Conservation (phyloP, 2,888 invertebrate genomes). For the Sylvicola cinctus region DNA sequence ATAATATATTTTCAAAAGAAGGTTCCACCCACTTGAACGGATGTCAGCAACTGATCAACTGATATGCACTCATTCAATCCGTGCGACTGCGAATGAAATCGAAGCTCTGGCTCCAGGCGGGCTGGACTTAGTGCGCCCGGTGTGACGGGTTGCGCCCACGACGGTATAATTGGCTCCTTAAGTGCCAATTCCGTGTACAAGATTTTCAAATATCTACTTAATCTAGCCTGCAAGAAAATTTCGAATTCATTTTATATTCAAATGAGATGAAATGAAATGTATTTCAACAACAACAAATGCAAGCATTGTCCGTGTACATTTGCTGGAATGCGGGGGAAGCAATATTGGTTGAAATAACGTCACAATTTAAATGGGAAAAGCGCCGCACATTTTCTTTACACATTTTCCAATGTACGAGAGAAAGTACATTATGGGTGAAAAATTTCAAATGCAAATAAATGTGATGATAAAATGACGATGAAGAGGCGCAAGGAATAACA, state of each 20-base stretch:
- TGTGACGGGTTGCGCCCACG: slow-evolving; percentile 28
- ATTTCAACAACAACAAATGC: not conserved
- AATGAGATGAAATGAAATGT: not conserved
- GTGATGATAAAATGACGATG: too few relatives aligned
- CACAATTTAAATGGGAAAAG: too few relatives aligned
- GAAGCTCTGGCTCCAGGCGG: slow-evolving; percentile 28
- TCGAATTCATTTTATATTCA: slow-evolving; percentile 1
- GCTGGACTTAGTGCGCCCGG: slow-evolving; percentile 29
- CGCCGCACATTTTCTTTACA: too few relatives aligned
- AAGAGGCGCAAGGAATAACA: too few relatives aligned
- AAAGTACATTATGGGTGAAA: too few relatives aligned
- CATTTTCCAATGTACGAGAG: too few relatives aligned
- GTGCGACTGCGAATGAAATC: slow-evolving; percentile 19
- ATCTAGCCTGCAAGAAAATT: slow-evolving; percentile 12
- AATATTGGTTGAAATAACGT: too few relatives aligned
- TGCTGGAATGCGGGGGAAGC: too few relatives aligned
- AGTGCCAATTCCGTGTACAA: slow-evolving; percentile 28
- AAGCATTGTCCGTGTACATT: too few relatives aligned
- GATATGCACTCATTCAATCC: slow-evolving; percentile 17
- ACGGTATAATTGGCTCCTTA: slow-evolving; percentile 26
- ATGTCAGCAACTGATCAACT: slow-evolving; percentile 27
- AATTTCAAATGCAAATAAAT: too few relatives aligned
- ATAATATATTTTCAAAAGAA: too few relatives aligned
- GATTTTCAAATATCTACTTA: slow-evolving; percentile 25
- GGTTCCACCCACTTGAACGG: slow-evolving; percentile 24